These are phyloP conservation scores for Melanotus villosus DNA, from an alignment of 2,888 invertebrate species.

Conservation along the genomic window DNA sequence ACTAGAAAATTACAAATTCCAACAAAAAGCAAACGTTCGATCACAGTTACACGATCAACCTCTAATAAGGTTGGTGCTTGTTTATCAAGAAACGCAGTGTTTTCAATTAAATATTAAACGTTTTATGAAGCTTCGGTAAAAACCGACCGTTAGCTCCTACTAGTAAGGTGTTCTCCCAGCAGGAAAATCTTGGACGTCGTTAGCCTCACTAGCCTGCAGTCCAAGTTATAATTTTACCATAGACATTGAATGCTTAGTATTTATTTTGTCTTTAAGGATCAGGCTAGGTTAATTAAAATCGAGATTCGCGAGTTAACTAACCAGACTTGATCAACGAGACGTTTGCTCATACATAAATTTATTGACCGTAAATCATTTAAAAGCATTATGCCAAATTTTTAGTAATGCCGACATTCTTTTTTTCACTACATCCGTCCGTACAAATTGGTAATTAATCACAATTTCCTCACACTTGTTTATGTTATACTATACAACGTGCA, in stretches of 20 bases:
- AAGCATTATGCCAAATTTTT: too few relatives aligned
- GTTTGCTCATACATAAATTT: neutral
- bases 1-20: neutral
- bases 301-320: neutral
- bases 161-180: slow-evolving; percentile 21
- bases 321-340: neutral
- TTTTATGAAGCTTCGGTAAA: neutral
- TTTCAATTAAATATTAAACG: slow-evolving; percentile 24
- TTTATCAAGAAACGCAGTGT: neutral
- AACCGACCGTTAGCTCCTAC: slow-evolving; percentile 15
- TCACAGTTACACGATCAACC: slow-evolving; percentile 9
- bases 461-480: too few relatives aligned
- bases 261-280: slow-evolving; percentile 14
- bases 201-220: slow-evolving; percentile 1
- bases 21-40: neutral
- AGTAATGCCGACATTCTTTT: too few relatives aligned
- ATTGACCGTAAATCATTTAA: too few relatives aligned
- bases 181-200: slow-evolving; percentile 3
- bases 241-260: slow-evolving; percentile 4
- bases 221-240: slow-evolving; percentile 10
- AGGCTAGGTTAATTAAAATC: slow-evolving; percentile 18
- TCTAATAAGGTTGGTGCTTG: slow-evolving; percentile 14
- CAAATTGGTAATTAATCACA: too few relatives aligned
- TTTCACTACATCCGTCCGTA: too few relatives aligned
- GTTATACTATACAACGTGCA: too few relatives aligned